A percentile compares a stretch with the other conserved stretches of the same genome.
Evolutionary conservation across 2,888 invertebrate genomes (phyloP).

Genomic region (Caradrina kadenii): DNA sequence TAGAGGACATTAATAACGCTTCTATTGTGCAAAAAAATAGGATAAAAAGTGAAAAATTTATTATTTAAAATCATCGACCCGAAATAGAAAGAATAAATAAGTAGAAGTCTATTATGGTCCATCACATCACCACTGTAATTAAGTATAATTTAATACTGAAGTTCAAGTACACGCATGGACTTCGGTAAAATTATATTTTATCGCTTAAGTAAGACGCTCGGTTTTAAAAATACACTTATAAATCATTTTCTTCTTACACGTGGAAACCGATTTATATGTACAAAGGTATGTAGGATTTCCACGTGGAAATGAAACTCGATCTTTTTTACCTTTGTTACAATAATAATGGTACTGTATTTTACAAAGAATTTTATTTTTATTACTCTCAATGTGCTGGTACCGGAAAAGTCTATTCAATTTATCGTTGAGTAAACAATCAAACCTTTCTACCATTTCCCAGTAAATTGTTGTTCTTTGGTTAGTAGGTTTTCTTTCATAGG

Average conservation of each 20-base stretch:
- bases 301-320: not conserved
- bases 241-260: not conserved
- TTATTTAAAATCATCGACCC: no score
- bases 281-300: not conserved
- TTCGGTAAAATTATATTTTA: no score
- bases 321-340: not conserved
- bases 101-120: no score
- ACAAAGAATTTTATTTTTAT: not conserved
- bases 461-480: slow-evolving; percentile 20
- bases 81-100: no score
- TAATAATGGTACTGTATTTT: not conserved
- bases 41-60: no score
- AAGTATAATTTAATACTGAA: no score
- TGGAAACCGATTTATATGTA: not conserved
- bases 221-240: not conserved
- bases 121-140: no score
- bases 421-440: slow-evolving; percentile 10
- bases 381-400: not conserved
- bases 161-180: no score
- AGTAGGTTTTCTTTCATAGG: not conserved
- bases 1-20: no score
- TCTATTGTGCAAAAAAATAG: no score
- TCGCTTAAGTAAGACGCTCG: not conserved
- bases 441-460: not conserved
- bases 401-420: slow-evolving; percentile 5